Conservation (phyloP, 2,113 vertebrate genomes). For the Uropsilus gracilis region DNA sequence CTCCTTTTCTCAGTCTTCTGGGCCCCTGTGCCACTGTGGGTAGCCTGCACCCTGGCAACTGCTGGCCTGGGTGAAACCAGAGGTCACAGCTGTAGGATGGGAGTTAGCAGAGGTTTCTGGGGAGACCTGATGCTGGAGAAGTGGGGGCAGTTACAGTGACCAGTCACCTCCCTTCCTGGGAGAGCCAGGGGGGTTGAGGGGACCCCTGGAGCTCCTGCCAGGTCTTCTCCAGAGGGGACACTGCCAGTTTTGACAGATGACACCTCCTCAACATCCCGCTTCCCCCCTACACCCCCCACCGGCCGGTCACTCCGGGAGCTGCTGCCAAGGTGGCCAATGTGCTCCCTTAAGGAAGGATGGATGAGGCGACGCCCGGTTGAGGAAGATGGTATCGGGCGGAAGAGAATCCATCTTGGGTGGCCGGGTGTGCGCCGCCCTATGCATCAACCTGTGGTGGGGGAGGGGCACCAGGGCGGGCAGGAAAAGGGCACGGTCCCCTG, state of each 20-base stretch:
- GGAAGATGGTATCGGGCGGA: not conserved
- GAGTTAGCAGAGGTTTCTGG: not conserved
- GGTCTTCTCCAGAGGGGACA: not conserved
- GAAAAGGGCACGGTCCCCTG: conserved; percentile 51
- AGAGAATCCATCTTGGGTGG: conserved; percentile 19
- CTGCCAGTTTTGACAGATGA: not conserved
- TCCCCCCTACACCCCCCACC: not conserved
- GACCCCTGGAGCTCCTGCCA: not conserved
- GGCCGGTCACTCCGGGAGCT: not conserved
- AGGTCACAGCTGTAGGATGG: not conserved
- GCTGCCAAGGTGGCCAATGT: not conserved
- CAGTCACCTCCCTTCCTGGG: accelerated
- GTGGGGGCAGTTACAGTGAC: accelerated
- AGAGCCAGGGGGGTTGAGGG: not conserved
- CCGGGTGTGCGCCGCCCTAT: conserved; percentile 24
- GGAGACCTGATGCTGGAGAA: not conserved
- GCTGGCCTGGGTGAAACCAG: not conserved
- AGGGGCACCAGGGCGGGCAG: conserved; percentile 2
- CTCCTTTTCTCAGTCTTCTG: not conserved
- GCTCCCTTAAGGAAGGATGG: not conserved
- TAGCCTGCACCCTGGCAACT: accelerated
- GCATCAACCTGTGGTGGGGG: conserved; percentile 52
- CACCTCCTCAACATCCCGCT: not conserved
- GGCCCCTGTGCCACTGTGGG: accelerated
- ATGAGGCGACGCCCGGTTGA: not conserved